These are phyloP conservation scores for Austrolebias charrua DNA, from an alignment of 2,797 vertebrate species.

Conservation along the genomic window DNA sequence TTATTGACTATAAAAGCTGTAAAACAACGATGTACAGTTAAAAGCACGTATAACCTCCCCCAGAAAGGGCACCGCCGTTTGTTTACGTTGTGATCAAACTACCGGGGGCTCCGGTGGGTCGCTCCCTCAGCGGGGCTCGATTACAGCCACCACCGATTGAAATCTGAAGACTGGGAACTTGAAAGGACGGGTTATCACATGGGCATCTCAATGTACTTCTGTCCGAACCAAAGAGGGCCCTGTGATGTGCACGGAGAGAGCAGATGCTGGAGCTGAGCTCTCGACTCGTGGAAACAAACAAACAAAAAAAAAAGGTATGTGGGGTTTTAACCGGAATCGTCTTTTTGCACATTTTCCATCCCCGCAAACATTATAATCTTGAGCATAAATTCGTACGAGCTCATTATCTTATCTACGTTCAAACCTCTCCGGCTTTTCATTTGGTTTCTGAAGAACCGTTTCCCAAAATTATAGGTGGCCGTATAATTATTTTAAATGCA, in stretches of 20 bases:
- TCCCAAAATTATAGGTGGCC: slow-evolving; percentile 32
- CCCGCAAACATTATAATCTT: slow-evolving; percentile 37
- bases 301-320: neutral
- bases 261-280: slow-evolving; percentile 11
- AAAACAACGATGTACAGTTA: neutral
- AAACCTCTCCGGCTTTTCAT: slow-evolving; percentile 24
- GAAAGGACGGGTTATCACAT: slow-evolving; percentile 64
- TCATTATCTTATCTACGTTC: slow-evolving; percentile 16
- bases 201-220: slow-evolving; percentile 56
- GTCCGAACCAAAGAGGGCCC: slow-evolving; percentile 42
- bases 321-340: slow-evolving; percentile 34
- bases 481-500: slow-evolving; percentile 53
- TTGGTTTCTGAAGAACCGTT: slow-evolving; percentile 28
- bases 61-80: slow-evolving; percentile 8
- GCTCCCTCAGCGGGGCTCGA: slow-evolving; percentile 38
- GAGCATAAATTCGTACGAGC: slow-evolving; percentile 26
- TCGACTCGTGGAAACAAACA: slow-evolving; percentile 17
- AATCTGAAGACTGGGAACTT: slow-evolving; percentile 58
- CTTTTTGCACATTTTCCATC: slow-evolving; percentile 5
- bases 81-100: slow-evolving; percentile 32
- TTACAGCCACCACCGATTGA: slow-evolving; percentile 50
- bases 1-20: neutral
- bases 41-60: neutral
- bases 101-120: slow-evolving; percentile 2
- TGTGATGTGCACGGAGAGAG: slow-evolving; percentile 47